Evolutionary conservation across 1,140 invertebrate genomes (phyloP), one percentile per base, ranked within the genome.

Genomic region (Paraescarpia echinospica): DNA sequence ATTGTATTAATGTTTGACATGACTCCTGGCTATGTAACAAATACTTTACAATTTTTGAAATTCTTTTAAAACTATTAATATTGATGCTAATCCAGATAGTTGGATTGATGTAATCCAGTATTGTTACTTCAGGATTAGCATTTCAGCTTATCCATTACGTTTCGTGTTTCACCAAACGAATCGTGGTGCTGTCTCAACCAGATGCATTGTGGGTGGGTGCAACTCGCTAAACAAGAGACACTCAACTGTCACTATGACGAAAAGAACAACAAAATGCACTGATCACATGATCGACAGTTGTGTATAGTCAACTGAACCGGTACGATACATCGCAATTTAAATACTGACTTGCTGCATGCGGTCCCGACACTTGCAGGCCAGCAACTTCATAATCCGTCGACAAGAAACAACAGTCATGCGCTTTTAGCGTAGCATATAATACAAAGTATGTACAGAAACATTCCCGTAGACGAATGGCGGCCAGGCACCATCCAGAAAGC

Each of bases 401-500:
- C 59, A 77, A 77, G 59, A 77, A 77, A 77, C 59, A 77, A 77
- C 59, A 77, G 59, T 77, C 59, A 77, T 77, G 59, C 59, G 59
- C 59, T 77, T 77, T 27, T 77, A 77, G 59, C 59, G 59, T 77
- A 77, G 59, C 59, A 27, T 77, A 77, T 77, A 77, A 77, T 77
- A 77, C 59, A 77, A 77, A 77, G 12, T 77, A 77, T 77, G 9
- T 77, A 77, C 59, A 77, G 59, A 77, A 77, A 77, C 59, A 77
- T 77, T 77, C 59, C 59, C 59, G 59, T 77, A 77, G 59, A 77
- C 59, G 59, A 77, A 77, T 77, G 14, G 59, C 22, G 59, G 59
- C 59, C 22, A 77, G 59, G 59, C 59, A 77, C 59, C 59, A 18
- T 22, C 59, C 59, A 77, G 59, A 77, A 77, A 77, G 22, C 59